These are phyloP conservation scores for Alitta virens DNA, from an alignment of 2,888 invertebrate genomes.

Conservation along the genomic window DNA sequence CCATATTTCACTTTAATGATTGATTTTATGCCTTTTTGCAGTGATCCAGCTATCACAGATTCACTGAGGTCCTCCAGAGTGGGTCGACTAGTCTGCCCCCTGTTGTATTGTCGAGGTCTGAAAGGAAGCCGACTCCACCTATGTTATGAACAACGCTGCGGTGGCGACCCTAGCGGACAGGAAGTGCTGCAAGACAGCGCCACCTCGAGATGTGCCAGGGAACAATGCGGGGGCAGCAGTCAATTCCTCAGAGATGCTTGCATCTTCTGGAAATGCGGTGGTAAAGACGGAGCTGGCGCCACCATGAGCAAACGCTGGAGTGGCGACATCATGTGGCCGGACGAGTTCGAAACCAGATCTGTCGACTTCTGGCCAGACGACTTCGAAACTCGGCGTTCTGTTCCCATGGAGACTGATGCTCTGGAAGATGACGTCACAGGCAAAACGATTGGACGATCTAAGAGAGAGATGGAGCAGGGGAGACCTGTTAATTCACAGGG, in stretches of 20 bases:
- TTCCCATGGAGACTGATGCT: not conserved
- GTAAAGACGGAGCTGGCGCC: not conserved
- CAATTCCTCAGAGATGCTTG: not conserved
- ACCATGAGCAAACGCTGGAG: not conserved
- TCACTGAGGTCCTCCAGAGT: not conserved
- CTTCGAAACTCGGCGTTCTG: conserved; percentile 5
- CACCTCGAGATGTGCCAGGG: not conserved
- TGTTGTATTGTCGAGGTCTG: not conserved
- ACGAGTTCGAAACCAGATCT: conserved; percentile 14
- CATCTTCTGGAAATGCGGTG: not conserved
- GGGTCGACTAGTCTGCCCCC: not conserved
- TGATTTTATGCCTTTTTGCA: too few species aligned
- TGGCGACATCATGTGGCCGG: conserved; percentile 9
- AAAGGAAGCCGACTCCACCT: not conserved
- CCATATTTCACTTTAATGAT: too few species aligned
- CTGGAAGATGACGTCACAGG: not conserved
- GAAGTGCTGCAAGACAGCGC: not conserved
- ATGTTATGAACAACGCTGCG: not conserved
- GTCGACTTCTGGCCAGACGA: conserved; percentile 15
- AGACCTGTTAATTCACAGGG: not conserved
- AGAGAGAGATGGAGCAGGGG: not conserved
- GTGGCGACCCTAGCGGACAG: not conserved
- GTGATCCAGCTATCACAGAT: too few species aligned
- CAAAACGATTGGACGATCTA: not conserved
- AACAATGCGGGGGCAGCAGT: not conserved